phyloP scores from a whole-genome alignment of 2,113 vertebrate genomes.

The Vanacampus margaritifer region DNA sequence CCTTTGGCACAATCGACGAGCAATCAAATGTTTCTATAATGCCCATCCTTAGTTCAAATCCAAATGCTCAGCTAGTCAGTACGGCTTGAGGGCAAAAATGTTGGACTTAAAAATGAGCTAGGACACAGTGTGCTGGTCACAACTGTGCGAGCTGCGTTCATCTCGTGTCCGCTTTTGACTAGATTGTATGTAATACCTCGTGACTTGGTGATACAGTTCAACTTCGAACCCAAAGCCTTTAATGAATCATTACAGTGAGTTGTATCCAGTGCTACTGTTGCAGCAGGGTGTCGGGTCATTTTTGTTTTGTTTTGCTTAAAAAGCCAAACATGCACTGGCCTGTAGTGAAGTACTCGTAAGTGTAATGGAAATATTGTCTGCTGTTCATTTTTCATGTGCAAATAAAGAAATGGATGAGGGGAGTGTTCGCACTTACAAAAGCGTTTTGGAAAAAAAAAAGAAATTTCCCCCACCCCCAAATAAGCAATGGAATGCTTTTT shows the following conservation, averaged over 20 bases:
- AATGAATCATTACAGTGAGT: slow-evolving; percentile 51
- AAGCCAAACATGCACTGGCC: slow-evolving; percentile 47
- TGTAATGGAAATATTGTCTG: slow-evolving; percentile 49
- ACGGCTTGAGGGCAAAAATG: slow-evolving; percentile 41
- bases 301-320: slow-evolving; percentile 34
- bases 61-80: slow-evolving; percentile 63
- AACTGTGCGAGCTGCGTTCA: slow-evolving; percentile 49
- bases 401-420: slow-evolving; percentile 39
- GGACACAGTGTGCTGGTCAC: slow-evolving; percentile 68
- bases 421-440: slow-evolving; percentile 50
- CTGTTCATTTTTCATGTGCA: slow-evolving; percentile 51
- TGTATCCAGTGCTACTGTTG: slow-evolving; percentile 62
- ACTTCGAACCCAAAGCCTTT: slow-evolving; percentile 45
- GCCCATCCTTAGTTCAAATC: slow-evolving; percentile 43
- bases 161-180: slow-evolving; percentile 46
- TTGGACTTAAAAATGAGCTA: slow-evolving; percentile 34
- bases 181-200: slow-evolving; percentile 52
- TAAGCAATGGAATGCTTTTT: slow-evolving; percentile 54
- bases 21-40: background rate
- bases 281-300: slow-evolving; percentile 33
- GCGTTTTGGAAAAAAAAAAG: slow-evolving; percentile 39
- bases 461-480: slow-evolving; percentile 28
- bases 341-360: slow-evolving; percentile 49
- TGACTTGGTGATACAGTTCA: slow-evolving; percentile 55
- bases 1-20: background rate